These are phyloP conservation scores for Cheracebus regulus DNA, from an alignment of 2,797 vertebrate genomes.

Conservation along the genomic window DNA sequence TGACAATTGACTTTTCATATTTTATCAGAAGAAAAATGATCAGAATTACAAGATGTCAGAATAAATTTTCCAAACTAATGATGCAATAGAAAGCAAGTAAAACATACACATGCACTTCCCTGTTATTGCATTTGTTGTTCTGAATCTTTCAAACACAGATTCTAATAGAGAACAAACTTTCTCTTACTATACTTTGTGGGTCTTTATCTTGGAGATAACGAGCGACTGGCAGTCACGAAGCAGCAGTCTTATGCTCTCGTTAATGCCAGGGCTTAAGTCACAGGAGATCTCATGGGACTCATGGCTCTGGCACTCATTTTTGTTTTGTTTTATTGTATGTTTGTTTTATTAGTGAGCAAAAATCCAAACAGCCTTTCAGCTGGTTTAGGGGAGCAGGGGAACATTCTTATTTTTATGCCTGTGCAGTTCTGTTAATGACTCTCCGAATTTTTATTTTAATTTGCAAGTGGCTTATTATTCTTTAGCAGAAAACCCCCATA, in stretches of 20 bases:
- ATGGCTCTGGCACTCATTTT: not conserved
- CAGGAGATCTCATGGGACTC: not conserved
- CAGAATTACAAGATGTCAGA: conserved; percentile 33
- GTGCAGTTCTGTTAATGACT: not conserved
- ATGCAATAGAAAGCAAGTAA: not conserved
- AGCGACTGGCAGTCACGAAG: not conserved
- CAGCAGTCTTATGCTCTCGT: not conserved
- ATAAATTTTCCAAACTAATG: not conserved
- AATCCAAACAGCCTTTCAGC: conserved; percentile 19
- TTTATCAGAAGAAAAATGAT: conserved; percentile 34
- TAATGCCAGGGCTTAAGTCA: not conserved
- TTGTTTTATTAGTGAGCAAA: conserved; percentile 45
- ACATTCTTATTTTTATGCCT: not conserved
- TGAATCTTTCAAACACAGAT: not conserved
- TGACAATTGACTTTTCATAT: conserved; percentile 23
- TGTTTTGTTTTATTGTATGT: not conserved
- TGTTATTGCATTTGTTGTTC: not conserved
- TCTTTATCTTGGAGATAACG: conserved; percentile 27
- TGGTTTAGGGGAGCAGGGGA: not conserved
- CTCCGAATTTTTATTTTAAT: conserved; percentile 5
- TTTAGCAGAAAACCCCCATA: not conserved
- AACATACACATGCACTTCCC: not conserved
- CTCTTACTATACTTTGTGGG: not conserved
- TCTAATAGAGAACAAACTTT: not conserved
- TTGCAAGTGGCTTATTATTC: not conserved